Percentiles rank a stretch among this genome's conserved stretches.
phyloP scores from a whole-genome alignment of 2,113 vertebrate genomes.

The Erinaceus europaeus region DNA sequence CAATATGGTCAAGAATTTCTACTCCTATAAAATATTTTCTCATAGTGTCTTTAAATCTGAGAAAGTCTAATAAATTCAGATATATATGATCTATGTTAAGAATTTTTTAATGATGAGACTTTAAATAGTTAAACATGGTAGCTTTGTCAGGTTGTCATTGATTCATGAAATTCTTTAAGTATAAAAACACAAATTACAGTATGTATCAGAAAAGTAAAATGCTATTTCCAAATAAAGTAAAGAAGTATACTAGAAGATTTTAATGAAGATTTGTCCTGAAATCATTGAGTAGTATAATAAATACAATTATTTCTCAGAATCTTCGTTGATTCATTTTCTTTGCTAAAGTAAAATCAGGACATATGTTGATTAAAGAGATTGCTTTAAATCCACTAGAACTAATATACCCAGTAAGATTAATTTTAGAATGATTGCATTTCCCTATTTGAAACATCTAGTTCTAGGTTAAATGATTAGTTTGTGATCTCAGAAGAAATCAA shows the following conservation, averaged over 20 bases:
- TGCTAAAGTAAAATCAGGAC: conserved; percentile 17
- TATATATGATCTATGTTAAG: background rate
- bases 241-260: background rate
- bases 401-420: conserved; percentile 53
- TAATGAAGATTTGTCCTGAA: background rate
- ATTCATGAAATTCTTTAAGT: background rate
- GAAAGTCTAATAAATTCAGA: background rate
- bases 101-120: background rate
- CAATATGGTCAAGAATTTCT: too few relatives aligned
- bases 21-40: background rate
- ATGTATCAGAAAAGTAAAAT: background rate
- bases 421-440: conserved; percentile 52
- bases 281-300: background rate
- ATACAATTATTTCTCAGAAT: conserved; percentile 36
- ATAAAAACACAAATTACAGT: background rate
- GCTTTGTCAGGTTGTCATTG: background rate
- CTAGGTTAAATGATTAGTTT: conserved; percentile 62
- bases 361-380: conserved; percentile 43
- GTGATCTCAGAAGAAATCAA: conserved; percentile 42
- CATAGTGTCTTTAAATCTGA: background rate
- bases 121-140: background rate
- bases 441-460: conserved; percentile 36
- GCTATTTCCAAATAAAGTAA: background rate
- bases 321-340: background rate
- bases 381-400: conserved; percentile 54